Conservation (phyloP, 2,113 vertebrate species). For the Muscicapa adusta region DNA sequence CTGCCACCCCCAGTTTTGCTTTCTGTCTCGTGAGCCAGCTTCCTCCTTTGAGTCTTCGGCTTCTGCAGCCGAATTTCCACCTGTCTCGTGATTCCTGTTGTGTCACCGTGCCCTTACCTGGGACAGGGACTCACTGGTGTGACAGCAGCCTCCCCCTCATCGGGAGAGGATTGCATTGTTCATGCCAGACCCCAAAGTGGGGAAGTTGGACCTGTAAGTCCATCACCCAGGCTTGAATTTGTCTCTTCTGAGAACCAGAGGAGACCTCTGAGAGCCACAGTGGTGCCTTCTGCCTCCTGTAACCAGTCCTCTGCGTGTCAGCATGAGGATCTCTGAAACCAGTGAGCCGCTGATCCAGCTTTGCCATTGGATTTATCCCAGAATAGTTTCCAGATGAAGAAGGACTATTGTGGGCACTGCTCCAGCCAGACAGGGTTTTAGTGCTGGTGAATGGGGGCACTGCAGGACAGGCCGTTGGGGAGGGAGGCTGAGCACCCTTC, state of each 20-base stretch:
- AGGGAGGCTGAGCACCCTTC: background rate
- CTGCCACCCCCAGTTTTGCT: slow-evolving; percentile 10
- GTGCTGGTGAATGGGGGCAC: background rate
- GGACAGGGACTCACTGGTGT: background rate
- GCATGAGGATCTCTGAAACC: background rate
- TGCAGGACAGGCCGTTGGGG: accelerated
- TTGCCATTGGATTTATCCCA: background rate
- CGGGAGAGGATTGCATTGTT: background rate
- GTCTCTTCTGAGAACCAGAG: background rate
- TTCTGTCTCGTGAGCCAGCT: slow-evolving; percentile 38
- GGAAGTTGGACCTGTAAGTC: background rate
- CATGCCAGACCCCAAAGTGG: background rate
- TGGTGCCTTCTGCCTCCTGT: background rate
- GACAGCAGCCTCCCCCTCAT: background rate
- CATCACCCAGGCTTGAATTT: background rate
- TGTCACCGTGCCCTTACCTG: background rate
- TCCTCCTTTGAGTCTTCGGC: background rate
- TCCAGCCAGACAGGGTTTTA: background rate
- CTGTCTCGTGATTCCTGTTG: background rate
- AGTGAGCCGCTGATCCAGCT: background rate
- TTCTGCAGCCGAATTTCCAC: slow-evolving; percentile 4
- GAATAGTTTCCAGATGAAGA: background rate
- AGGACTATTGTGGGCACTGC: background rate
- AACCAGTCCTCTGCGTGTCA: background rate
- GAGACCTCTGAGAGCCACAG: background rate